Evolutionary conservation across 37 sponge, comb jelly and placozoan genomes (phyloP).

Genomic region (Lycopodina hypogea): DNA sequence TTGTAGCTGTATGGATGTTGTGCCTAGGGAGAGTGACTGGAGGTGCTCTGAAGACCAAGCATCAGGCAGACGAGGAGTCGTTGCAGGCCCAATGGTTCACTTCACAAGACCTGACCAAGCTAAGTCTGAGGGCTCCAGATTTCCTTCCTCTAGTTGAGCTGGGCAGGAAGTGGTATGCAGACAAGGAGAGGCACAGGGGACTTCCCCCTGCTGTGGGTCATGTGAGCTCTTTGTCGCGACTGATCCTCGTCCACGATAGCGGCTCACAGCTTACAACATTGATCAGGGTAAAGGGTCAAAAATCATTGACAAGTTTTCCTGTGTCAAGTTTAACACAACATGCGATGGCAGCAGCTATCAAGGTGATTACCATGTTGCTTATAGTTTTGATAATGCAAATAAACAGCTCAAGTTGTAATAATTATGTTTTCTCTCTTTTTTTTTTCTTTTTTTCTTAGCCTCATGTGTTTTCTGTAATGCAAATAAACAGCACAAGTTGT

Average conservation of each 20-base stretch:
- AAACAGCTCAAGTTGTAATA: too few relatives aligned
- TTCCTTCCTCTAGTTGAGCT: constrained; percentile 40
- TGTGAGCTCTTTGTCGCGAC: constrained; percentile 25
- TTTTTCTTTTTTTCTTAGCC: too few relatives aligned
- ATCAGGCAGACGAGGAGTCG: constrained; percentile 77
- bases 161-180: constrained; percentile 38
- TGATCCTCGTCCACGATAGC: constrained; percentile 17
- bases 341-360: background rate
- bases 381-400: too few relatives aligned
- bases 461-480: too few relatives aligned
- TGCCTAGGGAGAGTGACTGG: constrained; percentile 57
- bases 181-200: background rate
- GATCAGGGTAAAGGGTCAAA: background rate
- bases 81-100: constrained; percentile 85
- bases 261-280: background rate
- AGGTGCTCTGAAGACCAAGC: constrained; percentile 76
- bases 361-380: background rate
- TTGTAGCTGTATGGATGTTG: too few relatives aligned
- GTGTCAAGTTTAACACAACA: background rate
- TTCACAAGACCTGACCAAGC: constrained; percentile 12
- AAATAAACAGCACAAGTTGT: too few relatives aligned
- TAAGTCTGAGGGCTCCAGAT: constrained; percentile 38
- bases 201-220: constrained; percentile 32
- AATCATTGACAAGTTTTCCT: background rate
- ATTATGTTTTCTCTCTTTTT: too few relatives aligned